Conservation (phyloP, 1,140 invertebrate species). For the Hestina assimilis region DNA sequence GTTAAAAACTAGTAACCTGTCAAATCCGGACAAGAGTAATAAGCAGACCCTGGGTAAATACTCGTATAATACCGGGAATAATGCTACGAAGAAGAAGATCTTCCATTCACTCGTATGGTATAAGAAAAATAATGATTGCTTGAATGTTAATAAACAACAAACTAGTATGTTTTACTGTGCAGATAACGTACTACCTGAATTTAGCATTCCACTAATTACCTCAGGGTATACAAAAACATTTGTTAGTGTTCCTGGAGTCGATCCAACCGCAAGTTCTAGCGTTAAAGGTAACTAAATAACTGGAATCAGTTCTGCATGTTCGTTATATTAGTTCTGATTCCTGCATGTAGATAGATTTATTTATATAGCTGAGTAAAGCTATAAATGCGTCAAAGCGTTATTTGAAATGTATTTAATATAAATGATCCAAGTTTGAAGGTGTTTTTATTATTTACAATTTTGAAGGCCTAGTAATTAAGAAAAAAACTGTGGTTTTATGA, state of each 20-base stretch:
- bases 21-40: no score
- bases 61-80: no score
- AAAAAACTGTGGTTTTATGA: no score
- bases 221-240: constrained; percentile 43
- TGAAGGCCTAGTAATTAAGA: no score
- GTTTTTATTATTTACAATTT: no score
- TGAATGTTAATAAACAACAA: no score
- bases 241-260: constrained; percentile 34
- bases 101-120: not conserved
- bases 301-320: constrained; percentile 1
- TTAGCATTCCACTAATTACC: constrained; percentile 39
- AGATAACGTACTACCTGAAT: constrained; percentile 34
- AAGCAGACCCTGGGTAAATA: no score
- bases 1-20: no score
- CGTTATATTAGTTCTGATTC: constrained; percentile 5
- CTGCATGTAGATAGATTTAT: not conserved
- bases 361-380: not conserved
- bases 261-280: constrained; percentile 27
- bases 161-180: constrained; percentile 17
- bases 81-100: no score
- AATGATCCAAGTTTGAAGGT: no score
- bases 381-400: no score
- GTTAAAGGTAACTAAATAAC: not conserved
- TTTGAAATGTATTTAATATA: no score
- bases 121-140: not conserved